These are phyloP conservation scores for Pandemis corylana DNA, from an alignment of 2,888 invertebrate genomes.

Conservation along the genomic window DNA sequence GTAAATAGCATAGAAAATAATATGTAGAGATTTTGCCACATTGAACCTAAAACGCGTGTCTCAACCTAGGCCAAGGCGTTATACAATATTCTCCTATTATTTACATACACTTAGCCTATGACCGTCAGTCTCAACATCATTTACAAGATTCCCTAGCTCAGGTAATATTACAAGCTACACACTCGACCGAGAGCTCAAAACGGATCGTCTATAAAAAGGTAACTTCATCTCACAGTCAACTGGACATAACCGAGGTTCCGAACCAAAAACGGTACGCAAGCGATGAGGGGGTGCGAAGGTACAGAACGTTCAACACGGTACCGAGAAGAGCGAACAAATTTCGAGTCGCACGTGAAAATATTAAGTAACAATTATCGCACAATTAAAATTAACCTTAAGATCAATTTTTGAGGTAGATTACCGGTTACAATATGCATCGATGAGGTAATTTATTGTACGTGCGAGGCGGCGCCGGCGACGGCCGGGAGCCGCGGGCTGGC, in stretches of 20 bases:
- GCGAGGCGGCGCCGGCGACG: conserved; percentile 58
- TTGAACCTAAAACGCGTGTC: conserved; percentile 68
- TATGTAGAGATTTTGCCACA: conserved; percentile 75
- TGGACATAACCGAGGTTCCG: conserved; percentile 66
- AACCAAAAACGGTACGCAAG: conserved; percentile 66
- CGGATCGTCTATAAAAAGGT: conserved; percentile 75
- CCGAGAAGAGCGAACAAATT: conserved; percentile 71
- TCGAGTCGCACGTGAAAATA: conserved; percentile 75
- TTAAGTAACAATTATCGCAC: conserved; percentile 84
- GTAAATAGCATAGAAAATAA: conserved; percentile 56
- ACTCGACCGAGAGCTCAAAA: conserved; percentile 75
- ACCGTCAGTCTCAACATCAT: conserved; percentile 82
- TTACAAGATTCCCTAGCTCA: conserved; percentile 77
- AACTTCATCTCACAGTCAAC: conserved; percentile 81
- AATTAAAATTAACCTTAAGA: conserved; percentile 77
- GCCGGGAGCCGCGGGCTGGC: conserved; percentile 44
- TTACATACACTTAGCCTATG: conserved; percentile 83
- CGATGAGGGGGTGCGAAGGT: conserved; percentile 66
- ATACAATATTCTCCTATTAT: conserved; percentile 83
- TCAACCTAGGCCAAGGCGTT: conserved; percentile 83
- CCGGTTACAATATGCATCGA: conserved; percentile 78
- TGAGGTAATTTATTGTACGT: conserved; percentile 80
- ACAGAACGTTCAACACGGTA: conserved; percentile 73
- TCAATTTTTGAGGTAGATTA: conserved; percentile 83
- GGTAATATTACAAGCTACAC: conserved; percentile 73